Percentiles rank a stretch among this genome's conserved stretches.
phyloP scores from a whole-genome alignment of 1,140 invertebrate species.

The Drosophila subpulchrella region DNA sequence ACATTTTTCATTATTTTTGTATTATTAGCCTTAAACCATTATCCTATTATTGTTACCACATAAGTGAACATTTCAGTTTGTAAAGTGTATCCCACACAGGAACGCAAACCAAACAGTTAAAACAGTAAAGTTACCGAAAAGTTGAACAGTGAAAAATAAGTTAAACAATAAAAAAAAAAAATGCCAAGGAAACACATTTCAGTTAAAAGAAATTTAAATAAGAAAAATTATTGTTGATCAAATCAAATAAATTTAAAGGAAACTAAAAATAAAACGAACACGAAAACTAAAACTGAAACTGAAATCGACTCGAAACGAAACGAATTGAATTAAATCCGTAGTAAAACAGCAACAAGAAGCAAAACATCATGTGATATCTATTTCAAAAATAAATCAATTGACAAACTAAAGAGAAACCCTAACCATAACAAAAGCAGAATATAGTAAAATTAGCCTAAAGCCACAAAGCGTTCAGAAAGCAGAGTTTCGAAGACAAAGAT shows the following conservation, averaged over 20 bases:
- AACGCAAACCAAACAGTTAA: slow-evolving; percentile 34
- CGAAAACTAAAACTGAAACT: slow-evolving; percentile 21
- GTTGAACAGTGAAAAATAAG: slow-evolving; percentile 15
- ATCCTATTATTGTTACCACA: neutral
- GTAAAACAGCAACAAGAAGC: slow-evolving; percentile 58
- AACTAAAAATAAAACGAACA: slow-evolving; percentile 20
- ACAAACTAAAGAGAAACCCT: slow-evolving; percentile 56
- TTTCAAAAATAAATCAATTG: slow-evolving; percentile 80
- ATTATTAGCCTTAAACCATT: slow-evolving; percentile 2
- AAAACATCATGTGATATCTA: slow-evolving; percentile 83
- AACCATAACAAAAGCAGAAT: slow-evolving; percentile 39
- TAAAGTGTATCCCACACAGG: slow-evolving; percentile 21
- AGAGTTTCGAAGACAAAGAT: slow-evolving; percentile 12
- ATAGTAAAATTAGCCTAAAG: slow-evolving; percentile 55
- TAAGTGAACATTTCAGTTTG: slow-evolving; percentile 7
- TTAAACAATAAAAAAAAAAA: slow-evolving; percentile 18
- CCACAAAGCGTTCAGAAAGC: slow-evolving; percentile 52
- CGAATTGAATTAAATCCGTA: slow-evolving; percentile 44
- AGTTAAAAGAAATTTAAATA: slow-evolving; percentile 43
- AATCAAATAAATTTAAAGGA: slow-evolving; percentile 55
- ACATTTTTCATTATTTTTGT: neutral
- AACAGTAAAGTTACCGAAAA: slow-evolving; percentile 23
- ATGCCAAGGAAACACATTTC: slow-evolving; percentile 38
- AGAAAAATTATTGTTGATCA: slow-evolving; percentile 56
- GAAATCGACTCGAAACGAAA: slow-evolving; percentile 40